phyloP scores from a whole-genome alignment of 2,888 invertebrate species.

The Chorisops tibialis region DNA sequence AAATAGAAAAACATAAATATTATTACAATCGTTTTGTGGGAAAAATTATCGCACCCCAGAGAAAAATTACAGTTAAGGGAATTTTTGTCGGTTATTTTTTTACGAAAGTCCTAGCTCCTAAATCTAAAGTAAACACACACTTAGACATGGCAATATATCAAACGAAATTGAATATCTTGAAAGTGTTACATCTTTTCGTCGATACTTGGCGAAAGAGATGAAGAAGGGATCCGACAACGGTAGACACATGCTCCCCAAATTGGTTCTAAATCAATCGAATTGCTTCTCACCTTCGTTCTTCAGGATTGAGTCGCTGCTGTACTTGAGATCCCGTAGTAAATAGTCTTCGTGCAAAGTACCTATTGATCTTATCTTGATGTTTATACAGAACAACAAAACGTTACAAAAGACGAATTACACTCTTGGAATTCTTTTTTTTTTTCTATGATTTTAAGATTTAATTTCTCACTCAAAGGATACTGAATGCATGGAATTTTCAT shows the following conservation, averaged over 20 bases:
- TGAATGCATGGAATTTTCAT: no score
- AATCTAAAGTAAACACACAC: constrained; percentile 13
- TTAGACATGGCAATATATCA: constrained; percentile 10
- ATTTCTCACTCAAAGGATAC: no score
- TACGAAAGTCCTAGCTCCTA: not conserved
- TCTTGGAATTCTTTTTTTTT: no score
- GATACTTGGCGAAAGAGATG: no score
- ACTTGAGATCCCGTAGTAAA: no score
- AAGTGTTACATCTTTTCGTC: constrained; percentile 8
- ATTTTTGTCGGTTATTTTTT: not conserved
- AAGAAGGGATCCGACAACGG: no score
- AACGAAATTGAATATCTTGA: constrained; percentile 14
- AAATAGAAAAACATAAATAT: constrained; percentile 2
- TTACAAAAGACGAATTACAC: no score
- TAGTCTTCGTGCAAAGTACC: no score
- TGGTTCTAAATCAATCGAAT: constrained; percentile 31
- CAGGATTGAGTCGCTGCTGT: no score
- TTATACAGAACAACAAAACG: no score
- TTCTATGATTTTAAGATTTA: no score
- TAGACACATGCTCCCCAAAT: constrained; percentile 29
- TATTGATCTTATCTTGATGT: no score
- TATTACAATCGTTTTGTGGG: not conserved
- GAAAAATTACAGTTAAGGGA: constrained; percentile 23
- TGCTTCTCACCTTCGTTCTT: constrained; percentile 2
- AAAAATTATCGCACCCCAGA: constrained; percentile 9